Evolutionary conservation across 2,113 vertebrate genomes (phyloP).

Genomic region (Cephalopterus ornatus): DNA sequence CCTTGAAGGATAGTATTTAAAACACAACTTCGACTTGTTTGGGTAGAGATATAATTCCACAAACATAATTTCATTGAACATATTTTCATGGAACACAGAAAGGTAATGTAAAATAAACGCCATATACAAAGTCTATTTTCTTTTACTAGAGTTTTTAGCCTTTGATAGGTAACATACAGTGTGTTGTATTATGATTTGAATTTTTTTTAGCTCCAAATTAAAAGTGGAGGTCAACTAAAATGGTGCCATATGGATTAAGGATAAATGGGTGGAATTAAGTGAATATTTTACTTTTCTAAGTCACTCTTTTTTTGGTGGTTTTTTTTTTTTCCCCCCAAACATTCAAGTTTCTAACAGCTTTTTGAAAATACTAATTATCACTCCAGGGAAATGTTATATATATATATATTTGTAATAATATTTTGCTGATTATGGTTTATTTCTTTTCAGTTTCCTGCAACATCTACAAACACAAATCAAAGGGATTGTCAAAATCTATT

Average conservation of each 20-base stretch:
- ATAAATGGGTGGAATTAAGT: not conserved
- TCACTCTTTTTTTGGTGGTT: not conserved
- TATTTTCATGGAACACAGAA: not conserved
- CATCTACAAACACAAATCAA: not conserved
- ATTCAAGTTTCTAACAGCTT: not conserved
- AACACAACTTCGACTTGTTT: not conserved
- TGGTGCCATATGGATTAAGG: slow-evolving; percentile 4
- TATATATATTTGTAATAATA: not conserved
- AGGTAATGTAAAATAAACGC: not conserved
- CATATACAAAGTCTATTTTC: slow-evolving; percentile 32
- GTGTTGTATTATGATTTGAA: not conserved
- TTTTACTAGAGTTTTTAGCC: slow-evolving; percentile 33
- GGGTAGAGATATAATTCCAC: not conserved
- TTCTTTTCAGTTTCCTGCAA: not conserved
- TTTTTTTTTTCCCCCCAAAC: not conserved
- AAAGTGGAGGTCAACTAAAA: not conserved
- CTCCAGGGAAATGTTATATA: not conserved
- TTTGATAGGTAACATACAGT: not conserved
- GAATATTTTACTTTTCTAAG: not conserved
- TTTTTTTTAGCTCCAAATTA: not conserved
- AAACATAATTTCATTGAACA: not conserved
- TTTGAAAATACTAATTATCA: not conserved
- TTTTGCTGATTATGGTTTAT: not conserved
- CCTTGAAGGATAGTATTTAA: not conserved
- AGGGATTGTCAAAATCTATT: not conserved